A percentile compares a stretch with the other conserved stretches of the same genome.
Conservation (phyloP, 2,797 vertebrate species). For the Hydrophis major region DNA sequence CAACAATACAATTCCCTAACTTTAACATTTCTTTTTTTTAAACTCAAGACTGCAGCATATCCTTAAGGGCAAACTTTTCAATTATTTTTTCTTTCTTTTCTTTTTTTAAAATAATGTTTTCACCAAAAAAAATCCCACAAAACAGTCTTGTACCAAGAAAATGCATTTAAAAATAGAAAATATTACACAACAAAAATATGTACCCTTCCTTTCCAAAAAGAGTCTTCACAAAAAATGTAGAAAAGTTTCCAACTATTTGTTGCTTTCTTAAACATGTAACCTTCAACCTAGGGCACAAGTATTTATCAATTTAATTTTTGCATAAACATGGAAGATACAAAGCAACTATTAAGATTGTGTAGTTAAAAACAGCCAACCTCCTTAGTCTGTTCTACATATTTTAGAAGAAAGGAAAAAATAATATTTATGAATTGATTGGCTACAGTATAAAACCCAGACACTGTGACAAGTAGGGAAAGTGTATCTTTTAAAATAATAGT, state of each 20-base stretch:
- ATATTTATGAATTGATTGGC: conserved; percentile 54
- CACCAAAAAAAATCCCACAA: conserved; percentile 72
- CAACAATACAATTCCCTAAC: conserved; percentile 88
- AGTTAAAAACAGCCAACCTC: conserved; percentile 64
- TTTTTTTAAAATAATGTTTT: conserved; percentile 80
- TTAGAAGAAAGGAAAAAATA: conserved; percentile 66
- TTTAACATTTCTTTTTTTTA: conserved; percentile 83
- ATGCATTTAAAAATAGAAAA: conserved; percentile 87
- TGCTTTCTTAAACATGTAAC: conserved; percentile 77
- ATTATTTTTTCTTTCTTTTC: conserved; percentile 77
- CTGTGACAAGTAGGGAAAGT: conserved; percentile 56
- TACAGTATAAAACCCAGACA: conserved; percentile 54
- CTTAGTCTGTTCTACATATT: conserved; percentile 67
- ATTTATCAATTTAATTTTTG: conserved; percentile 79
- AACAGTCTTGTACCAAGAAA: conserved; percentile 86
- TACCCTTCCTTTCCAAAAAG: conserved; percentile 84
- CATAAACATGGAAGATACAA: conserved; percentile 83
- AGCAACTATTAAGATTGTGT: conserved; percentile 74
- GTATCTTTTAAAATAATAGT: conserved; percentile 60
- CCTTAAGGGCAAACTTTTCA: conserved; percentile 95
- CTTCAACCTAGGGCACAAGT: conserved; percentile 80
- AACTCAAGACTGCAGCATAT: conserved; percentile 98
- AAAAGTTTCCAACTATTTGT: conserved; percentile 79
- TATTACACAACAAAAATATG: conserved; percentile 87
- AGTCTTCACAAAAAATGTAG: conserved; percentile 81